Evolutionary conservation across 2,113 vertebrate genomes (phyloP).

Genomic region (Protomyctophum bolini): DNA sequence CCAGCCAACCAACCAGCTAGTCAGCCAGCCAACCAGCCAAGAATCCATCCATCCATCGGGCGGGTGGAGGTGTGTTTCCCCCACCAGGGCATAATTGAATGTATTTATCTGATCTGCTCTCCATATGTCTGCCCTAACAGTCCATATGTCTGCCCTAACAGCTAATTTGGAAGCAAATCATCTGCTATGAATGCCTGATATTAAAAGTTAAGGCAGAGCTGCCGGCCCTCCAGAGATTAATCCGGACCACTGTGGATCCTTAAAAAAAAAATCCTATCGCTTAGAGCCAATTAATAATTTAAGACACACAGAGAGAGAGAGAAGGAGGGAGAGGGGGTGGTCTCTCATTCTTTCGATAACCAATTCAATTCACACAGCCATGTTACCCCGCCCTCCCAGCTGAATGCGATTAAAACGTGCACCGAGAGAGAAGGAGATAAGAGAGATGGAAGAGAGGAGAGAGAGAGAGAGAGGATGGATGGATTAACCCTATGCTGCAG

Average conservation of each 20-base stretch:
- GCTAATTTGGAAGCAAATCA: constrained; percentile 43
- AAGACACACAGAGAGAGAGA: constrained; percentile 12
- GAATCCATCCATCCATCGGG: too few relatives aligned
- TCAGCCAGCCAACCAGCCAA: too few relatives aligned
- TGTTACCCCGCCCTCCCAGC: constrained; percentile 1
- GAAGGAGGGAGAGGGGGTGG: constrained; percentile 5
- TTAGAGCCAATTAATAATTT: constrained; percentile 67
- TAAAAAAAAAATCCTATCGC: constrained; percentile 25
- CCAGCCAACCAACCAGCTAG: too few relatives aligned
- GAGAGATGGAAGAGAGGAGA: not conserved
- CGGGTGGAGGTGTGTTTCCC: constrained; percentile 14
- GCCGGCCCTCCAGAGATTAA: constrained; percentile 1
- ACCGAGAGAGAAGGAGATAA: not conserved
- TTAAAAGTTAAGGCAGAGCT: not conserved
- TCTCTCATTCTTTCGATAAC: constrained; percentile 51
- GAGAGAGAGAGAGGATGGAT: not conserved
- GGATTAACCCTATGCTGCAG: not conserved
- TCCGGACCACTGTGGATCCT: too few relatives aligned
- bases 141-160: constrained; percentile 28
- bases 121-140: constrained; percentile 27
- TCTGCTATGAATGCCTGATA: constrained; percentile 47
- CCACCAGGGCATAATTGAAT: constrained; percentile 60
- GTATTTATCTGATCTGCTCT: constrained; percentile 53
- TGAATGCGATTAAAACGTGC: not conserved
- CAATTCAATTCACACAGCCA: constrained; percentile 24